These are phyloP conservation scores for Acropora yongei DNA, from an alignment of 64 coral and sea anemone genomes.

Conservation along the genomic window DNA sequence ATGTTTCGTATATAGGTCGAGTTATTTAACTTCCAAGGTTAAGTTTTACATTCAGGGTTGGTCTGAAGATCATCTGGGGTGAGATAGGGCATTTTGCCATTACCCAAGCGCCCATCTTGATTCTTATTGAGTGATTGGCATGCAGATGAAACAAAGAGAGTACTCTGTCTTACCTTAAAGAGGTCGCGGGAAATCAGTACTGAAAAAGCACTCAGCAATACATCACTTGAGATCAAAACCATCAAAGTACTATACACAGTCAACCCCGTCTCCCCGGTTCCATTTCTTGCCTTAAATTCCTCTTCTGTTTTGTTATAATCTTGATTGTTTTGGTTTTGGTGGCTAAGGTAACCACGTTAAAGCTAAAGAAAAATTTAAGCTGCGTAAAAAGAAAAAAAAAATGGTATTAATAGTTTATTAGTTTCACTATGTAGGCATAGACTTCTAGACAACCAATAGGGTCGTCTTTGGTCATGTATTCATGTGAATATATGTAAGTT, in stretches of 20 bases:
- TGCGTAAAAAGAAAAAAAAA: neutral
- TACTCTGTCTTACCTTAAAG: neutral
- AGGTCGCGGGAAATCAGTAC: conserved; percentile 17
- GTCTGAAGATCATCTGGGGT: too few relatives aligned
- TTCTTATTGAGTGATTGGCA: too few relatives aligned
- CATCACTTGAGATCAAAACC: conserved; percentile 17
- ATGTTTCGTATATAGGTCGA: too few relatives aligned
- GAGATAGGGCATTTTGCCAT: too few relatives aligned
- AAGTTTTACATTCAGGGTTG: too few relatives aligned
- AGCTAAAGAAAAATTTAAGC: conserved; percentile 48
- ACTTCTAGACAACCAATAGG: too few relatives aligned
- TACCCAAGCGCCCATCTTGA: too few relatives aligned
- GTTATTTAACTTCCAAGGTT: too few relatives aligned
- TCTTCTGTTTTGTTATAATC: conserved; percentile 37
- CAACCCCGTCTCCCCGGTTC: neutral
- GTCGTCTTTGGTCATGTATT: too few relatives aligned
- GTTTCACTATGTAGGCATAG: too few relatives aligned
- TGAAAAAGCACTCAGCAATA: neutral
- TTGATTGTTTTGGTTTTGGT: conserved; percentile 26
- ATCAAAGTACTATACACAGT: conserved; percentile 46
- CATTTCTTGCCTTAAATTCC: conserved; percentile 47
- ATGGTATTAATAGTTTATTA: too few relatives aligned
- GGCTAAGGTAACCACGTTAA: conserved; percentile 34
- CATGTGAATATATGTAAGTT: too few relatives aligned
- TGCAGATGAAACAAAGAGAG: neutral